Conservation (phyloP, 2,113 vertebrate genomes). For the Oryzias woworae region DNA sequence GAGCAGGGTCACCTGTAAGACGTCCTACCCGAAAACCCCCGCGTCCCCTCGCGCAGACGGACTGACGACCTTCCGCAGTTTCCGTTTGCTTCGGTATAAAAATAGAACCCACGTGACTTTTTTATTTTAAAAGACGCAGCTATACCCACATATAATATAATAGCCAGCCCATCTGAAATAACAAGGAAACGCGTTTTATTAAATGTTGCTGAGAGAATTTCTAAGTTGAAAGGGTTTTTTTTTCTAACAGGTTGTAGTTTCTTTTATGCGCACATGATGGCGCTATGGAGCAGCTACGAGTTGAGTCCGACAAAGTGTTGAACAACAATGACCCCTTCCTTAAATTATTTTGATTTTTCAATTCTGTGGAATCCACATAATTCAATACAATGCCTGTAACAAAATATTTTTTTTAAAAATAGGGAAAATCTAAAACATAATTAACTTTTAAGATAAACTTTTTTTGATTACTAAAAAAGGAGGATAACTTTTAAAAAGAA, state of each 20-base stretch:
- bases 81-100: conserved; percentile 53
- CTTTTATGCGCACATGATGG: conserved; percentile 19
- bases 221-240: too few species aligned
- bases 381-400: too few species aligned
- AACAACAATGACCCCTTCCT: conserved; percentile 14
- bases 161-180: conserved; percentile 10
- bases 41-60: not conserved
- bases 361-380: too few species aligned
- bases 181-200: too few species aligned
- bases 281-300: conserved; percentile 12
- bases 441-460: too few species aligned
- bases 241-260: not conserved
- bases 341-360: too few species aligned
- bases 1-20: conserved; percentile 40
- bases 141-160: not conserved
- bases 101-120: conserved; percentile 59
- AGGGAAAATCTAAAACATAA: too few species aligned
- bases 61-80: conserved; percentile 49
- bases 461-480: too few species aligned
- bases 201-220: too few species aligned
- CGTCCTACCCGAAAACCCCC: conserved; percentile 1
- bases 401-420: too few species aligned
- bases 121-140: too few species aligned
- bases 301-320: conserved; percentile 12
- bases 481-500: too few species aligned